phyloP scores from a whole-genome alignment of 2,797 vertebrate species.

The Parambassis ranga region DNA sequence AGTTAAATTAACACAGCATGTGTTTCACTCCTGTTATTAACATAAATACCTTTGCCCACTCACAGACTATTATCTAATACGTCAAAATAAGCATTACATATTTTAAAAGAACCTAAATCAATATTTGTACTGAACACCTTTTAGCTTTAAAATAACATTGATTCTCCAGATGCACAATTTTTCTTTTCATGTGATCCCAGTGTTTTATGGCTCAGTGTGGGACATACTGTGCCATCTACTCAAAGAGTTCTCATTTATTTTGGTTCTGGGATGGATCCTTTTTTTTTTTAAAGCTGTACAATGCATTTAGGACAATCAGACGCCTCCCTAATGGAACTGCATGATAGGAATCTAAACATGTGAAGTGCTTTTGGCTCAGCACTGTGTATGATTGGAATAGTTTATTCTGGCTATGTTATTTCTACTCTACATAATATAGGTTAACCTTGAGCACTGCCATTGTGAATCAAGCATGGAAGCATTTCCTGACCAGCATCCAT shows the following conservation, averaged over 20 bases:
- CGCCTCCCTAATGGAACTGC: background rate
- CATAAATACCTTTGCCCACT: too few relatives aligned
- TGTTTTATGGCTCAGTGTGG: background rate
- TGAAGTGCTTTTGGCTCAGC: background rate
- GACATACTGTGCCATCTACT: background rate
- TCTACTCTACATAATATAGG: background rate
- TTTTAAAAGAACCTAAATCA: background rate
- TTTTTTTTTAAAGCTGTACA: background rate
- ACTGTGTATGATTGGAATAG: background rate
- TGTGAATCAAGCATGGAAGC: background rate
- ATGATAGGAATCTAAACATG: background rate
- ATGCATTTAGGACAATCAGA: background rate
- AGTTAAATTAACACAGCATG: too few relatives aligned
- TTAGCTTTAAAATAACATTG: background rate
- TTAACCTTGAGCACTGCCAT: slow-evolving; percentile 19
- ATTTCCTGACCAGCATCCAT: slow-evolving; percentile 10
- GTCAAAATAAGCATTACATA: too few relatives aligned
- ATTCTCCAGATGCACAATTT: background rate
- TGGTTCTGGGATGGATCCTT: background rate
- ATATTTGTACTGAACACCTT: background rate
- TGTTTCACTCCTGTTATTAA: too few relatives aligned
- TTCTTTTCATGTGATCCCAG: slow-evolving; percentile 1
- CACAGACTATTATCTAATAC: too few relatives aligned
- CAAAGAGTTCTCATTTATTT: slow-evolving; percentile 2
- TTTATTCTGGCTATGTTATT: slow-evolving; percentile 1